These are phyloP conservation scores for Mactra quadrangularis DNA, from an alignment of 1,140 invertebrate species.

Conservation along the genomic window DNA sequence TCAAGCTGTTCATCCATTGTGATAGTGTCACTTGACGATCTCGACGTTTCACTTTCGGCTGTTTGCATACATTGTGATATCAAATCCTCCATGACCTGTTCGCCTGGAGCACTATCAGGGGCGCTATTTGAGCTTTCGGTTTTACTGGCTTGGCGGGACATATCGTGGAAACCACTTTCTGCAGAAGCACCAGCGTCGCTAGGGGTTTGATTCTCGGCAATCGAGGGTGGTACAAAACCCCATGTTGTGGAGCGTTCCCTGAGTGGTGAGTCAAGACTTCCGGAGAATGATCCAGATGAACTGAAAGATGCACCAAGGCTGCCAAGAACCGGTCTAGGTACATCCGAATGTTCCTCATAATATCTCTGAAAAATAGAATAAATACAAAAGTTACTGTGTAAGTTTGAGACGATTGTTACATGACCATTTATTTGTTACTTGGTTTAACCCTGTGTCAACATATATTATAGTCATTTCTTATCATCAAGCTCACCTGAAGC, in stretches of 20 bases:
- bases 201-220: conserved; percentile 58
- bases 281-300: conserved; percentile 19
- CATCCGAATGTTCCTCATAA: conserved; percentile 57
- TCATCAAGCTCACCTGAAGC: no score
- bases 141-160: conserved; percentile 79
- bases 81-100: conserved; percentile 49
- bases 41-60: conserved; percentile 41
- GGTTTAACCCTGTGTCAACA: no score
- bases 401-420: no score
- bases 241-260: conserved; percentile 64
- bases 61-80: conserved; percentile 39
- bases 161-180: conserved; percentile 77
- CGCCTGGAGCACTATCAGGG: conserved; percentile 55
- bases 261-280: conserved; percentile 50
- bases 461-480: no score
- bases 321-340: conserved; percentile 2
- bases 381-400: not conserved
- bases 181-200: conserved; percentile 75
- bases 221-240: conserved; percentile 61
- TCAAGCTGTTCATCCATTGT: conserved; percentile 36
- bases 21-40: conserved; percentile 58
- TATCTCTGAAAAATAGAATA: conserved; percentile 48
- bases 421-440: no score
- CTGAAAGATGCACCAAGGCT: conserved; percentile 37
- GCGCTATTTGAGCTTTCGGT: conserved; percentile 77